Evolutionary conservation across 1,140 invertebrate species (phyloP).

Genomic region (Onthophagus taurus): DNA sequence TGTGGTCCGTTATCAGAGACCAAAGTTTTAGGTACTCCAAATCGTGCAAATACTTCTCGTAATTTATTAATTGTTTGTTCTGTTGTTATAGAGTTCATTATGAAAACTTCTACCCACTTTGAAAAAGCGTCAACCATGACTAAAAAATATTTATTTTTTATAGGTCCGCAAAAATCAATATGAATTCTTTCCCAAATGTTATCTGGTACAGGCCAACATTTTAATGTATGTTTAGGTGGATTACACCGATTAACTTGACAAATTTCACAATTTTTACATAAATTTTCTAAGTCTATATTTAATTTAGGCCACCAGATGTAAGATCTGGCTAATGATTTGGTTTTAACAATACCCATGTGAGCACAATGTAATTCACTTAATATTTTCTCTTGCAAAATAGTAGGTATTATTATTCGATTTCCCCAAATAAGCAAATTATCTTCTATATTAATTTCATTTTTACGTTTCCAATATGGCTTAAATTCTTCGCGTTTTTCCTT

Average conservation of each 20-base stretch:
- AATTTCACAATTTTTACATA: background rate
- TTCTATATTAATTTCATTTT: conserved; percentile 18
- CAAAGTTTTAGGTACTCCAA: conserved; percentile 8
- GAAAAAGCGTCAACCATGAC: conserved; percentile 10
- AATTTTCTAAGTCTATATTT: conserved; percentile 6
- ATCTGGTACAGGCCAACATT: background rate
- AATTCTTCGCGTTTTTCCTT: background rate
- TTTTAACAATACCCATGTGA: conserved; percentile 40
- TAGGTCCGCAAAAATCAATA: conserved; percentile 7
- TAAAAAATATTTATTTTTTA: conserved; percentile 9
- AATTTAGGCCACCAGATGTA: conserved; percentile 38
- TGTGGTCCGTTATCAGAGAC: conserved; percentile 22
- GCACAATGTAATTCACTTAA: conserved; percentile 35
- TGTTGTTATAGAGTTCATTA: conserved; percentile 4
- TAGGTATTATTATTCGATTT: conserved; percentile 26
- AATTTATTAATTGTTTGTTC: conserved; percentile 7
- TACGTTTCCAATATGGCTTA: conserved; percentile 1
- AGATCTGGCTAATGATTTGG: conserved; percentile 39
- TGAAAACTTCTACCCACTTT: conserved; percentile 10
- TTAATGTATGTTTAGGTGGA: conserved; percentile 9
- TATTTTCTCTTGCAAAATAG: conserved; percentile 20
- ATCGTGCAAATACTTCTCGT: conserved; percentile 5
- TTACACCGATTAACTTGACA: background rate
- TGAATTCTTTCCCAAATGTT: conserved; percentile 5
- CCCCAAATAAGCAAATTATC: conserved; percentile 20